phyloP scores from a whole-genome alignment of 2,113 vertebrate species.

The Hipposideros armiger region DNA sequence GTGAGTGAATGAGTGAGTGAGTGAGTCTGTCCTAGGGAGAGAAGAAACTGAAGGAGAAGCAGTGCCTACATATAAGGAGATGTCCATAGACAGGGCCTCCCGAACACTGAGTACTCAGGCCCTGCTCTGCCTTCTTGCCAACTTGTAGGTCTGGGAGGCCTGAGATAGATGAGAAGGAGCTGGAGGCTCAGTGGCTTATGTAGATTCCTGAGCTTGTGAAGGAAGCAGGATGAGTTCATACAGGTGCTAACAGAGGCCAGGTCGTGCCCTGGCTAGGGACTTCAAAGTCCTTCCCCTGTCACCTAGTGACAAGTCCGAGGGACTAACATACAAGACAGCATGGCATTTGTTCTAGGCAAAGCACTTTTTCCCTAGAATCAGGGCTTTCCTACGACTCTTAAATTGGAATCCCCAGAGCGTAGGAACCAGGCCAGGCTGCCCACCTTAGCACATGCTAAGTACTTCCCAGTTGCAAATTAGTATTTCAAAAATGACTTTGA shows the following conservation, averaged over 20 bases:
- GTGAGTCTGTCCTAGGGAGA: background rate
- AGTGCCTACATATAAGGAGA: rapidly evolving
- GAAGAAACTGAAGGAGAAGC: background rate
- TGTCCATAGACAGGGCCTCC: no score
- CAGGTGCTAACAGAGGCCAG: background rate
- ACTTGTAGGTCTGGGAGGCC: background rate
- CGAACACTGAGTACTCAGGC: rapidly evolving
- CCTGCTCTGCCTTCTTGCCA: background rate
- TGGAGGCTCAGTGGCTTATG: background rate
- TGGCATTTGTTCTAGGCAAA: background rate
- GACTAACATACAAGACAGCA: rapidly evolving
- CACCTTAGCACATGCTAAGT: background rate
- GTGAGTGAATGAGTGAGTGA: background rate
- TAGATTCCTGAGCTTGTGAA: background rate
- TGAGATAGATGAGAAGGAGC: background rate
- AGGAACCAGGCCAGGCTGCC: background rate
- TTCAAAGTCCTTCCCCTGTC: background rate
- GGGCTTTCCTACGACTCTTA: background rate
- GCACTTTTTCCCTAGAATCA: background rate
- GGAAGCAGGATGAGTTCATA: background rate
- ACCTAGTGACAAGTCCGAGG: background rate
- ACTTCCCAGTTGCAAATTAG: background rate
- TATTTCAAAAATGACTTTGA: background rate
- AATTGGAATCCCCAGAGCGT: background rate
- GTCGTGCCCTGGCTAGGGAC: background rate